These are phyloP conservation scores for Xanthia togata DNA, from an alignment of 2,888 invertebrate species.

Conservation along the genomic window DNA sequence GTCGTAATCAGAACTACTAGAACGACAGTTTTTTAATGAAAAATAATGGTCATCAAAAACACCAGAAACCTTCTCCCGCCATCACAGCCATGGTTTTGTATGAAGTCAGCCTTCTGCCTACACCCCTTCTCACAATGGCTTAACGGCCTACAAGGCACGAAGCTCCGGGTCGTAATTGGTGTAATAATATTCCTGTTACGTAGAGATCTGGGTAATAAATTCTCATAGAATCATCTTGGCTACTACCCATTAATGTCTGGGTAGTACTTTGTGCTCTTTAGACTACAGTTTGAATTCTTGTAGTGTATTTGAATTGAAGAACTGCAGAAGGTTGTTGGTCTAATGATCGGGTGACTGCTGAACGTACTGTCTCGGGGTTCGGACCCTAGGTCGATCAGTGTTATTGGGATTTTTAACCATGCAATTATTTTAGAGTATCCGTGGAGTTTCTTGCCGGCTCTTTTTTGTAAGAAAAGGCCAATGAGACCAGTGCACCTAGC, in stretches of 20 bases:
- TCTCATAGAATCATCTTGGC: constrained; percentile 64
- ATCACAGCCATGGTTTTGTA: neutral
- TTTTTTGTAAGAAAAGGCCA: no score
- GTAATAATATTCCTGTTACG: constrained; percentile 65
- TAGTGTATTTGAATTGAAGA: constrained; percentile 15
- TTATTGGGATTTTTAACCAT: no score
- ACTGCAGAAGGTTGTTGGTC: neutral
- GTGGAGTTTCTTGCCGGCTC: no score
- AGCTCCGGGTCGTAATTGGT: constrained; percentile 58
- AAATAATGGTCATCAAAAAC: no score
- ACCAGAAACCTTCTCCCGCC: no score
- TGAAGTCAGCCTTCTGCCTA: constrained; percentile 28
- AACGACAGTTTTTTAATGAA: no score
- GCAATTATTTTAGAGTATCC: no score
- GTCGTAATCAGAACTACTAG: no score
- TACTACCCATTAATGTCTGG: constrained; percentile 50
- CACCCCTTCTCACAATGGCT: neutral
- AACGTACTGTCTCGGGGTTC: neutral
- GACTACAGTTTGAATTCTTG: constrained; percentile 34
- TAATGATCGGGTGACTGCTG: neutral
- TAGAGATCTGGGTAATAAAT: constrained; percentile 65
- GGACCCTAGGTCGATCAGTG: no score
- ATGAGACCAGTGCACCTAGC: no score
- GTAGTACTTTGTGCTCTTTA: constrained; percentile 34
- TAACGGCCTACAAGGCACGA: constrained; percentile 53